These are phyloP conservation scores for Anagyrus pseudococci DNA, from an alignment of 2,888 invertebrate genomes.

Conservation along the genomic window DNA sequence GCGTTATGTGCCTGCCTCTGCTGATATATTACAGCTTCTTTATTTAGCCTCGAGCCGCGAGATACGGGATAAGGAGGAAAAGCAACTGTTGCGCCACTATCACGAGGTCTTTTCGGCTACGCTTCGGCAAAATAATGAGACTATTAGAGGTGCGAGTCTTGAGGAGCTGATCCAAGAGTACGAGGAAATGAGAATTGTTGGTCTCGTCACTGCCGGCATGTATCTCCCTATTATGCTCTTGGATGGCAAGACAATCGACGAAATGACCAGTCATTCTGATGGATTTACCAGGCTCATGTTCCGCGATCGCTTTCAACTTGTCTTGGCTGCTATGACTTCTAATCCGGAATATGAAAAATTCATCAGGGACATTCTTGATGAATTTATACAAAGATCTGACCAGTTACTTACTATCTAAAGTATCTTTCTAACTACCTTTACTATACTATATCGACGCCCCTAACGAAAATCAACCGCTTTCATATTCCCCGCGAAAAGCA, in stretches of 20 bases:
- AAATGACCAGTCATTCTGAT: constrained; percentile 43
- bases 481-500: no score
- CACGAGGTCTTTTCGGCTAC: constrained; percentile 31
- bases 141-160: constrained; percentile 55
- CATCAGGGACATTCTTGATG: constrained; percentile 44
- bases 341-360: constrained; percentile 42
- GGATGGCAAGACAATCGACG: constrained; percentile 42
- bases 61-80: constrained; percentile 32
- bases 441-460: no score
- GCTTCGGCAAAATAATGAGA: constrained; percentile 29
- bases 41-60: constrained; percentile 32
- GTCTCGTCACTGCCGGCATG: constrained; percentile 47
- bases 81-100: constrained; percentile 38
- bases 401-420: no score
- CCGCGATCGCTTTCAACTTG: constrained; percentile 39
- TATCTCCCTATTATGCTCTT: constrained; percentile 51
- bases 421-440: no score
- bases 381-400: constrained; percentile 44
- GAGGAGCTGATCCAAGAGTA: constrained; percentile 48
- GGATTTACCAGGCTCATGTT: constrained; percentile 39
- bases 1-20: constrained; percentile 60
- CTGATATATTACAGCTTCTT: constrained; percentile 37
- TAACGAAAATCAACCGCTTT: no score
- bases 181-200: constrained; percentile 51
- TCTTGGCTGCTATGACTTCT: constrained; percentile 44